Evolutionary conservation across 2,113 vertebrate species (phyloP).

Genomic region (Tragelaphus buxtoni): DNA sequence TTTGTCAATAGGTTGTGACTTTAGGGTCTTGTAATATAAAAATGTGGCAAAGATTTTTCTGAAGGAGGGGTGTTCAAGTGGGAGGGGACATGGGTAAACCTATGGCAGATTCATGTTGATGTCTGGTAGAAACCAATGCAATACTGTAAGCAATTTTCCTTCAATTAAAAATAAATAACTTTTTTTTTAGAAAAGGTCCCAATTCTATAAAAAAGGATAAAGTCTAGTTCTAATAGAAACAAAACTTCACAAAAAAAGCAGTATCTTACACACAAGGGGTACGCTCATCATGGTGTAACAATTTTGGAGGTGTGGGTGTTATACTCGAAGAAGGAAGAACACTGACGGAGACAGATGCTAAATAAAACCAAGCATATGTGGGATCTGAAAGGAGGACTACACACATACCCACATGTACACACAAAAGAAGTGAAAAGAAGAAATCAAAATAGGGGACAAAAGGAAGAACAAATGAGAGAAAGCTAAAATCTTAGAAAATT

Average conservation of each 20-base stretch:
- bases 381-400: neutral
- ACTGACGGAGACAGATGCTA: neutral
- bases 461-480: neutral
- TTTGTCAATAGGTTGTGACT: conserved; percentile 75
- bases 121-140: neutral
- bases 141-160: neutral
- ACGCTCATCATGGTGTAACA: neutral
- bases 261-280: neutral
- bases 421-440: neutral
- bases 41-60: conserved; percentile 67
- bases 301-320: neutral
- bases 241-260: neutral
- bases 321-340: neutral
- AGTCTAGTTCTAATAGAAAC: conserved; percentile 41
- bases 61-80: conserved; percentile 36
- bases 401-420: neutral
- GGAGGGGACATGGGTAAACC: neutral
- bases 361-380: neutral
- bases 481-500: neutral
- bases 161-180: neutral
- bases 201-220: conserved; percentile 59
- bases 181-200: neutral
- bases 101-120: neutral
- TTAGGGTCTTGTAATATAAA: conserved; percentile 65
- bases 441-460: neutral